Conservation (phyloP, 1,140 invertebrate genomes). For the Drosophila cardini region DNA sequence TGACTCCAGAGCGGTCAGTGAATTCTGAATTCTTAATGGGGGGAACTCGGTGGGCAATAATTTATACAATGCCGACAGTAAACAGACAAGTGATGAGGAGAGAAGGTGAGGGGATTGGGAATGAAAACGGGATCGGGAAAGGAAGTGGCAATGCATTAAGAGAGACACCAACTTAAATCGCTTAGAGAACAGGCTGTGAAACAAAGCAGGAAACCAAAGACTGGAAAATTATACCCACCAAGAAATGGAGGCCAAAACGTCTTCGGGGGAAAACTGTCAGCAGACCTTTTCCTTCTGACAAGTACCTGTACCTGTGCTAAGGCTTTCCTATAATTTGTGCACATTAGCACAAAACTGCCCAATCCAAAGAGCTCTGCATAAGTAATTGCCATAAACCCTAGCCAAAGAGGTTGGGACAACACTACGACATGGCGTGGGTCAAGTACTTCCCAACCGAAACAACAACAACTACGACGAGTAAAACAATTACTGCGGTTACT, state of each 20-base stretch:
- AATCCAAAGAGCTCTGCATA: constrained; percentile 44
- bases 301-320: constrained; percentile 30
- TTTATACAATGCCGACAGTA: constrained; percentile 68
- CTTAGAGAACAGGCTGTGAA: constrained; percentile 53
- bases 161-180: constrained; percentile 50
- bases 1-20: constrained; percentile 78
- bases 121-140: constrained; percentile 43
- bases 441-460: constrained; percentile 31
- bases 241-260: constrained; percentile 8
- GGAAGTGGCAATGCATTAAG: constrained; percentile 73
- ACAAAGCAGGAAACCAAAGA: constrained; percentile 80
- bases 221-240: constrained; percentile 73
- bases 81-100: constrained; percentile 42
- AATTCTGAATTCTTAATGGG: constrained; percentile 67
- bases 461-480: constrained; percentile 6
- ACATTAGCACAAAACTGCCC: constrained; percentile 71
- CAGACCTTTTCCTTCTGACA: constrained; percentile 44
- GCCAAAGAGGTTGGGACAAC: constrained; percentile 13
- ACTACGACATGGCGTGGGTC: constrained; percentile 67
- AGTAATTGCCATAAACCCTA: constrained; percentile 65
- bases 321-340: constrained; percentile 70
- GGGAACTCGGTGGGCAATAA: constrained; percentile 69
- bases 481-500: constrained; percentile 67
- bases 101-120: constrained; percentile 2
- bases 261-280: constrained; percentile 15